These are phyloP conservation scores for Leucopsar rothschildi DNA, from an alignment of 2,113 vertebrate species.

Conservation along the genomic window DNA sequence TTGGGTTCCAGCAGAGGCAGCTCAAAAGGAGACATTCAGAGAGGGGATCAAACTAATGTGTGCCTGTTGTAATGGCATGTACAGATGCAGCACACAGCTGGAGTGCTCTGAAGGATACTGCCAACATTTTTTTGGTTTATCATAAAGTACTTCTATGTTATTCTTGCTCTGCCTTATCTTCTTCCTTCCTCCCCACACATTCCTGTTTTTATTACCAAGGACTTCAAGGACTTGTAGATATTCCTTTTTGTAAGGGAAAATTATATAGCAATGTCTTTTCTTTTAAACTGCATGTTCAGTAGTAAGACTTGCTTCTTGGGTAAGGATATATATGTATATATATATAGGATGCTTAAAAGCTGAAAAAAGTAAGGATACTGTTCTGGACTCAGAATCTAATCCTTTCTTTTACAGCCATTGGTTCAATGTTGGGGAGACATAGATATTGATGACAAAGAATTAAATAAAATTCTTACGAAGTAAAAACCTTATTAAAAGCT, in stretches of 20 bases:
- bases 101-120: neutral
- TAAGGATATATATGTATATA: neutral
- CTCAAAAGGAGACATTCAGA: neutral
- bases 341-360: neutral
- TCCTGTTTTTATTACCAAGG: neutral
- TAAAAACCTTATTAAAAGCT: neutral
- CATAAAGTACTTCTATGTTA: neutral
- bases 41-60: neutral
- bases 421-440: neutral
- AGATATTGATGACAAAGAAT: neutral
- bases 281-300: neutral
- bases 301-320: neutral
- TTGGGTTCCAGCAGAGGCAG: neutral
- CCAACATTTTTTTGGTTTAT: neutral
- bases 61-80: neutral
- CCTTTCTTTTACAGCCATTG: neutral
- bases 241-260: neutral
- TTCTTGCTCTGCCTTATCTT: neutral
- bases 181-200: neutral
- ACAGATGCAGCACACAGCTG: neutral
- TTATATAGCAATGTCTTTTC: neutral
- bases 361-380: neutral
- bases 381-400: neutral
- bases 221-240: neutral
- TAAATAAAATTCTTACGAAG: neutral